phyloP scores from a whole-genome alignment of 2,888 invertebrate genomes.

The Lagria hirta region DNA sequence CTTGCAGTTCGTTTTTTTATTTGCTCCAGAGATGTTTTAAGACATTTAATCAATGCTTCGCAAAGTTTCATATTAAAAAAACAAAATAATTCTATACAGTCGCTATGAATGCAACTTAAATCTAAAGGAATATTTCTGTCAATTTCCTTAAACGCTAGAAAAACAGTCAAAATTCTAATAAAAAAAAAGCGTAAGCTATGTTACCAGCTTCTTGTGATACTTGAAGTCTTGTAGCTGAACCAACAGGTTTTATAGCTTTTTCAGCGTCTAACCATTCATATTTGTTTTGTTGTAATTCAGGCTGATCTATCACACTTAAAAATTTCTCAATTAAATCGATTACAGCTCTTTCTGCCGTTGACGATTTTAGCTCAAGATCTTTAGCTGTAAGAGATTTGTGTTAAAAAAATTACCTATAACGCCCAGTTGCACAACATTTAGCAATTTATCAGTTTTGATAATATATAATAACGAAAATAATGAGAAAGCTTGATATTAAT shows the following conservation, averaged over 20 bases:
- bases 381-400: constrained; percentile 48
- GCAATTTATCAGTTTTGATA: too few relatives aligned
- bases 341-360: constrained; percentile 74
- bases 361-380: constrained; percentile 61
- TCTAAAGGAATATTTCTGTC: constrained; percentile 64
- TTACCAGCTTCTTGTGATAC: constrained; percentile 62
- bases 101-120: constrained; percentile 62
- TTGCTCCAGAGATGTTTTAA: constrained; percentile 71
- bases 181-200: constrained; percentile 1
- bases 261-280: constrained; percentile 67
- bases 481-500: too few relatives aligned
- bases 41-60: constrained; percentile 72
- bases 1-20: constrained; percentile 62
- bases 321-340: constrained; percentile 78
- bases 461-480: background rate
- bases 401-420: background rate
- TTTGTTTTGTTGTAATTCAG: constrained; percentile 60
- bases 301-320: constrained; percentile 63
- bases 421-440: too few relatives aligned
- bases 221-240: constrained; percentile 60
- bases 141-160: constrained; percentile 62
- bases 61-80: constrained; percentile 76
- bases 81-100: constrained; percentile 79
- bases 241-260: constrained; percentile 62
- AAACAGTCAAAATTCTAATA: constrained; percentile 1